Conservation (phyloP, 2,797 vertebrate species). For the Alauda arvensis region DNA sequence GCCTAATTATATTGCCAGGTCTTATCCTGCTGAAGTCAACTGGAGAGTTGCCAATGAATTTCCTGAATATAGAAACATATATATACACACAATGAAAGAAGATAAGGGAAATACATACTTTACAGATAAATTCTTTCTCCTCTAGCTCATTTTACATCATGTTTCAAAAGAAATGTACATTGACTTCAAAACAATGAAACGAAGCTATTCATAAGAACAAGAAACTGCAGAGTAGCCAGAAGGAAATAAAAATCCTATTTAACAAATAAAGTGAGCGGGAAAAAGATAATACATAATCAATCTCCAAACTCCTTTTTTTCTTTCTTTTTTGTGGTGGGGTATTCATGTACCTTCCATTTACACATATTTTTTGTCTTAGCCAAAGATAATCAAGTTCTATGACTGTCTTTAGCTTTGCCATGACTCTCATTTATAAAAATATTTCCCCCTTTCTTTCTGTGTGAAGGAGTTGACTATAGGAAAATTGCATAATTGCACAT, state of each 20-base stretch:
- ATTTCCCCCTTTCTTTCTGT: slow-evolving; percentile 5
- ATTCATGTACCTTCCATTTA: neutral
- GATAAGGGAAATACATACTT: slow-evolving; percentile 27
- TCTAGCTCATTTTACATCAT: slow-evolving; percentile 10
- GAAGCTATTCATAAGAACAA: neutral
- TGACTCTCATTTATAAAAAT: slow-evolving; percentile 23
- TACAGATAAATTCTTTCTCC: slow-evolving; percentile 28
- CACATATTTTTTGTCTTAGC: neutral
- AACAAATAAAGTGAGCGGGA: slow-evolving; percentile 2
- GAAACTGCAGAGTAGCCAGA: slow-evolving; percentile 9
- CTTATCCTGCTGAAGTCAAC: slow-evolving; percentile 42
- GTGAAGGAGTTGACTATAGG: neutral
- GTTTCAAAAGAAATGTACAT: slow-evolving; percentile 31
- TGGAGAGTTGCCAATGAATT: slow-evolving; percentile 50
- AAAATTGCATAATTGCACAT: slow-evolving; percentile 29
- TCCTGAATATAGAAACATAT: slow-evolving; percentile 31
- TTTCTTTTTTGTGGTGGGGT: neutral
- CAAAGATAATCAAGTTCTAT: neutral
- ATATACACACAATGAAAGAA: slow-evolving; percentile 8
- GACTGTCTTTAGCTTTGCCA: neutral
- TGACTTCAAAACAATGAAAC: slow-evolving; percentile 32
- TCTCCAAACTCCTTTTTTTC: neutral
- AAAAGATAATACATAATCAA: neutral
- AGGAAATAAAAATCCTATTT: neutral
- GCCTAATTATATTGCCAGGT: slow-evolving; percentile 47